Evolutionary conservation across 2,113 vertebrate species (phyloP).

Genomic region (Ahaetulla prasina): DNA sequence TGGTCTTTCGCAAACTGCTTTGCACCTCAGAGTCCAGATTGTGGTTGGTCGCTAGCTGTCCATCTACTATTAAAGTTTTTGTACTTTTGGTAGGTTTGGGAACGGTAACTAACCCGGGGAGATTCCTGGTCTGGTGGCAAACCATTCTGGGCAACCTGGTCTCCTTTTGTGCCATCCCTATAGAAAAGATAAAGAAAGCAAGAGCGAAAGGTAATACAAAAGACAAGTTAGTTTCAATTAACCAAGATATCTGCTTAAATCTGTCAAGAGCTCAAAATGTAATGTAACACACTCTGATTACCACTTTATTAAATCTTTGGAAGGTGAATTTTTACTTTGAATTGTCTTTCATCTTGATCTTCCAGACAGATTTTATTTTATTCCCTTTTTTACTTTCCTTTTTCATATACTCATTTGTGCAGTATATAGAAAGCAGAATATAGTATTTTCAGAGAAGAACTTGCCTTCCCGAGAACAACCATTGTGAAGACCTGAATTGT

Average conservation of each 20-base stretch:
- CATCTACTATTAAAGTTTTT: slow-evolving; percentile 91
- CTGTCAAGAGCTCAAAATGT: not conserved
- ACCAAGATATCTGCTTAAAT: not conserved
- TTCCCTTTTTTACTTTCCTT: not conserved
- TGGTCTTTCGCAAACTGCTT: slow-evolving; percentile 62
- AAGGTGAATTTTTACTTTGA: not conserved
- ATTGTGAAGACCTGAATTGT: not conserved
- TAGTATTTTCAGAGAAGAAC: not conserved
- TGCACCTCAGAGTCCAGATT: slow-evolving; percentile 75
- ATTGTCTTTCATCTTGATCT: not conserved
- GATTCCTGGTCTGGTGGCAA: slow-evolving; percentile 89
- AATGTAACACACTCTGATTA: not conserved
- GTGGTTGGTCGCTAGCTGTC: slow-evolving; percentile 73
- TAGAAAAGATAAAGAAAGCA: slow-evolving; percentile 23
- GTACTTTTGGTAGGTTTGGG: slow-evolving; percentile 95
- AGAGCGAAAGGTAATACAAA: not conserved
- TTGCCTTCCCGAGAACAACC: not conserved
- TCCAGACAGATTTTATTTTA: not conserved
- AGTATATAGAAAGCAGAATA: not conserved
- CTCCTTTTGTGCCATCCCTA: slow-evolving; percentile 82
- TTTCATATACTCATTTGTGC: not conserved
- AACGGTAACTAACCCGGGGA: slow-evolving; percentile 95
- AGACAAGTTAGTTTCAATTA: not conserved
- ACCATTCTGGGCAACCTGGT: slow-evolving; percentile 84
- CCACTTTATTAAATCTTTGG: not conserved